phyloP scores from a whole-genome alignment of 2,888 invertebrate genomes.

The Dasypolia templi region DNA sequence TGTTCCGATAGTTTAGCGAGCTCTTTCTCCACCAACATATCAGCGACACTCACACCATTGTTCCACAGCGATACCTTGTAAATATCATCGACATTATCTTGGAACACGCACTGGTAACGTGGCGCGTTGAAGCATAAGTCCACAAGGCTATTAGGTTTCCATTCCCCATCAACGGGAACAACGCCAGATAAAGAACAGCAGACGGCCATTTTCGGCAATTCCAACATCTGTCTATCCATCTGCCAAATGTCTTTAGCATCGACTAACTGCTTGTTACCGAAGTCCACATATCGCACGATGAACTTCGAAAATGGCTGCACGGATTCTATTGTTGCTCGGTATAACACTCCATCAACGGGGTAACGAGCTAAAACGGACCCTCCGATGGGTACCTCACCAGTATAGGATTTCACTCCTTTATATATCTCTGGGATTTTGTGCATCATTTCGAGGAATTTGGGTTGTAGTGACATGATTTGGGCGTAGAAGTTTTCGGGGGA shows the following conservation, averaged over 20 bases:
- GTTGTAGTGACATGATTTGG: constrained; percentile 87
- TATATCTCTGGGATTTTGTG: constrained; percentile 93
- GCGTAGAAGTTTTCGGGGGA: constrained; percentile 94
- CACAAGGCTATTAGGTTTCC: constrained; percentile 90
- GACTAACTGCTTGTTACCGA: constrained; percentile 93
- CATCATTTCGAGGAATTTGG: constrained; percentile 93
- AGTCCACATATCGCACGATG: constrained; percentile 94
- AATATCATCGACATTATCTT: constrained; percentile 83
- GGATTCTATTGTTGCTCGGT: constrained; percentile 92
- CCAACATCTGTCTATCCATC: constrained; percentile 92
- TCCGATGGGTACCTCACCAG: constrained; percentile 88
- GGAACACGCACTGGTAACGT: constrained; percentile 90
- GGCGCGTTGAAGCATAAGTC: constrained; percentile 92
- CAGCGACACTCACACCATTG: constrained; percentile 86
- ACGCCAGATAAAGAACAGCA: constrained; percentile 92
- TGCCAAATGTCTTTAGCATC: constrained; percentile 92
- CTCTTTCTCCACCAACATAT: constrained; percentile 86
- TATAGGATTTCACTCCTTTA: constrained; percentile 86
- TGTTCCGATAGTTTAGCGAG: constrained; percentile 84
- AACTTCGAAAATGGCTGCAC: constrained; percentile 91
- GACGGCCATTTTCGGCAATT: constrained; percentile 93
- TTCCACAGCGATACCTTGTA: constrained; percentile 88
- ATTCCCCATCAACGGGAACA: constrained; percentile 89
- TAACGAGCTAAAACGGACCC: constrained; percentile 93
- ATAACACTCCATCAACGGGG: constrained; percentile 93